Base-by-base conservation (phyloP, 2,888 invertebrate species). In the Apotomis capreana region DNA sequence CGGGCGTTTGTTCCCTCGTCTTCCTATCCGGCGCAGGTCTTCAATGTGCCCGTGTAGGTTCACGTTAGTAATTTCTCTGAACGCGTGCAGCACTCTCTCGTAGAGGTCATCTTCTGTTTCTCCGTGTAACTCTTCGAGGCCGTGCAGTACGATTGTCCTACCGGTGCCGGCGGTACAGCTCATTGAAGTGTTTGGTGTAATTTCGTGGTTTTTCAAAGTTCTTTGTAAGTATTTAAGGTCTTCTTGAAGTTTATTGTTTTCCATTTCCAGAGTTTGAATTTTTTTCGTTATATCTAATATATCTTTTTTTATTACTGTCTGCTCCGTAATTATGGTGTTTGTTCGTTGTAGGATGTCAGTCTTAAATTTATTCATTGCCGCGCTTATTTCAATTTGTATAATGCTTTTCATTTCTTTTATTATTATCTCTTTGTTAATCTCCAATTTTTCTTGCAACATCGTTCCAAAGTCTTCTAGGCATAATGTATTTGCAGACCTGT, bases 1-100 rank as follows among this genome's bases (percentile, higher is more conserved):
- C n/a, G 63, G 63, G 37, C 63, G 36, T 36, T 36, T 52, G 37
- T 63, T 12, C 8, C 52, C 63, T 52, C 36, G 15, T 13, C 37
- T 63, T 2, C 63, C 63, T 52, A 63, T 36, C 8, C 63, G 51
- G 3, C 49, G 51, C 10, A 37, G 37, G 1, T 63, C 52, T 52
- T 63, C 63, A n/a, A 63, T 63, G 13, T 13, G 52, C 13, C 63
- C 63, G 12, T 26, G 12, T n/a, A 63, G 6, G 6, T 60, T 60
- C 3, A 60, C 44, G 9, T 60, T 60, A 40, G 44, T 60, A 4
- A 60, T 40, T 6, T 52, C 37, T 40, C 36, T 37, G 12, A 63
- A 63, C 4, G 52, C 9, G 13, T 69, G 13, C 37, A 64, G 3
- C 2, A 57, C 12, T 37, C 57, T 57, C 6, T 10, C 57, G 12